Evolutionary conservation across 2,888 invertebrate species (phyloP).

Genomic region (Drosophila histrio): DNA sequence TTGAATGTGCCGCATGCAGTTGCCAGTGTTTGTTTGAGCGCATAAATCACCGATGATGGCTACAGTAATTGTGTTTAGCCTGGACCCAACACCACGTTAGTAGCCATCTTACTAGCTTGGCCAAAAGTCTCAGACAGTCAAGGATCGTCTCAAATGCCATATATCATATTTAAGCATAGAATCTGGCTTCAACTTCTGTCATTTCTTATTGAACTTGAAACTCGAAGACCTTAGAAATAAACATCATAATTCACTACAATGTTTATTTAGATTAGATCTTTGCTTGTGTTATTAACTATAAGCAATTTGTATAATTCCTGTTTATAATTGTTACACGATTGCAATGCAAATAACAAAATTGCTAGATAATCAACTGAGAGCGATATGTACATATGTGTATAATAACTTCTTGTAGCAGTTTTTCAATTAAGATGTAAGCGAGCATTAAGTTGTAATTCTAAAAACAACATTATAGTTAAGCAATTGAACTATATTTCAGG

Average conservation of each 20-base stretch:
- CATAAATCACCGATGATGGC: slow-evolving; percentile 54
- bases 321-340: slow-evolving; percentile 15
- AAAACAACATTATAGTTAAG: neutral
- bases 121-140: neutral
- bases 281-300: slow-evolving; percentile 1
- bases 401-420: neutral
- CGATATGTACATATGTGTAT: neutral
- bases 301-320: slow-evolving; percentile 7
- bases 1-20: slow-evolving; percentile 10
- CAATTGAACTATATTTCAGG: neutral
- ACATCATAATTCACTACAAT: neutral
- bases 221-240: neutral
- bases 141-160: slow-evolving; percentile 5
- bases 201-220: neutral
- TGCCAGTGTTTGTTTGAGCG: slow-evolving; percentile 32
- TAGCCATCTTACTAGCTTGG: neutral
- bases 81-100: slow-evolving; percentile 38
- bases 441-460: neutral
- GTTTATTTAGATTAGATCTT: slow-evolving; percentile 11
- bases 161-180: neutral
- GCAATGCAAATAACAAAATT: slow-evolving; percentile 6
- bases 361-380: slow-evolving; percentile 4
- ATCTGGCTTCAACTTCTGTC: neutral
- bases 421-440: neutral
- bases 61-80: slow-evolving; percentile 25